Conservation (phyloP, 2,113 vertebrate species). For the Ailuropoda melanoleuca region DNA sequence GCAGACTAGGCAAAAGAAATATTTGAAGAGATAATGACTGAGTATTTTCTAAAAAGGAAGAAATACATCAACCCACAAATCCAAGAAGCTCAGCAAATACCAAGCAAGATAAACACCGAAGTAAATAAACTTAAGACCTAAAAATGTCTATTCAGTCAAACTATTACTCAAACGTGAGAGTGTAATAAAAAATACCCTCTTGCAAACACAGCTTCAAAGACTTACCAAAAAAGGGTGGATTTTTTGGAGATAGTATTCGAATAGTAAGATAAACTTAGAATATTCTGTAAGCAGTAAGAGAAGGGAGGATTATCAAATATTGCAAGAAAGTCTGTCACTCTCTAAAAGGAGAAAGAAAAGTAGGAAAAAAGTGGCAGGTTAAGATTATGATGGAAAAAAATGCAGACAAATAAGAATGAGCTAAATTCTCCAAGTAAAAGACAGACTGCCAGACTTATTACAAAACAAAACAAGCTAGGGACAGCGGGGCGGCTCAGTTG, state of each 20-base stretch:
- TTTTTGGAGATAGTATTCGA: neutral
- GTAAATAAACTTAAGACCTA: neutral
- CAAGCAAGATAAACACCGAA: neutral
- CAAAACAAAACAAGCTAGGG: neutral
- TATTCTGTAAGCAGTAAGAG: neutral
- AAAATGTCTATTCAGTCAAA: neutral
- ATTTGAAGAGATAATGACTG: neutral
- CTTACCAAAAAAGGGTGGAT: neutral
- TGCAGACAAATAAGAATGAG: neutral
- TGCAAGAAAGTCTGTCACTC: neutral
- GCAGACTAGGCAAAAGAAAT: neutral
- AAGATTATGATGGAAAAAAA: neutral
- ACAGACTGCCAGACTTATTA: neutral
- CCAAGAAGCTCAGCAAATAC: neutral
- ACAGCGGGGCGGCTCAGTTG: neutral
- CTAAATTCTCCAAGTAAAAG: neutral
- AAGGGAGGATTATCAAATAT: neutral
- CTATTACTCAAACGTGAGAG: neutral
- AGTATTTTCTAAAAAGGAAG: neutral
- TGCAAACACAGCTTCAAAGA: neutral
- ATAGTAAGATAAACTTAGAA: neutral
- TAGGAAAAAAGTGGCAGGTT: neutral
- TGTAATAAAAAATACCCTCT: neutral
- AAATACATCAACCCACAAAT: neutral
- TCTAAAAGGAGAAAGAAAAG: neutral